Percentiles rank a stretch among this genome's conserved stretches.
Conservation (phyloP, 2,888 invertebrate species). For the Drosophila limbata region DNA sequence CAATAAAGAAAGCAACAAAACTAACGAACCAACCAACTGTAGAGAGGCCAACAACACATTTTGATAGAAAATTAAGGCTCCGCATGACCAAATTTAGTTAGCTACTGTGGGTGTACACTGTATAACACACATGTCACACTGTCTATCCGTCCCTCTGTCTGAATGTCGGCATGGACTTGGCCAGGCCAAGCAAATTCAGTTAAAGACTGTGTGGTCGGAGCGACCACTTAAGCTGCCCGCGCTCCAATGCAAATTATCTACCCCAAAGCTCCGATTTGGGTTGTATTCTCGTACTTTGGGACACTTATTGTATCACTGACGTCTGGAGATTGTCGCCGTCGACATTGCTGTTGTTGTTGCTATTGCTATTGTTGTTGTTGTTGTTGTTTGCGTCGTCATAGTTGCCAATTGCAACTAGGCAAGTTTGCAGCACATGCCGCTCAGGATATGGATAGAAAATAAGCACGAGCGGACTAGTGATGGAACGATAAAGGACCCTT, state of each 20-base stretch:
- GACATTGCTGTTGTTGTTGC: slow-evolving; percentile 24
- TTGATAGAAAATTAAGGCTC: slow-evolving; percentile 61
- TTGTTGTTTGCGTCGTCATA: slow-evolving; percentile 56
- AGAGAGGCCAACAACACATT: slow-evolving; percentile 40
- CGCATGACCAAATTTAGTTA: slow-evolving; percentile 56
- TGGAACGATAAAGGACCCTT: slow-evolving; percentile 28
- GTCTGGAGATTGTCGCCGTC: slow-evolving; percentile 50
- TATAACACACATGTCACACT: slow-evolving; percentile 55
- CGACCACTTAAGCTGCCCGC: slow-evolving; percentile 66
- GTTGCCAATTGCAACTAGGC: slow-evolving; percentile 60
- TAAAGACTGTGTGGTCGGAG: slow-evolving; percentile 36
- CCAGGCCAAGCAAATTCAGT: slow-evolving; percentile 17
- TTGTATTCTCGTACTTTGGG: slow-evolving; percentile 54
- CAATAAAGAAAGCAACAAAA: slow-evolving; percentile 55
- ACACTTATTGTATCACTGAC: slow-evolving; percentile 66
- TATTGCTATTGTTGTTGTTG: not conserved
- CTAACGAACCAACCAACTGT: slow-evolving; percentile 25
- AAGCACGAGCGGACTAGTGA: slow-evolving; percentile 34
- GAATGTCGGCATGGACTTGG: slow-evolving; percentile 15
- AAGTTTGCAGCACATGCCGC: slow-evolving; percentile 69
- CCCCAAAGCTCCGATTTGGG: slow-evolving; percentile 70
- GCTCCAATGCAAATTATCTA: slow-evolving; percentile 72
- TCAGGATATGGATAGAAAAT: slow-evolving; percentile 54
- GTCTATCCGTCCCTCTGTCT: slow-evolving; percentile 1
- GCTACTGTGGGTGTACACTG: slow-evolving; percentile 46